Evolutionary conservation across 2,113 vertebrate species (phyloP).

Genomic region (Protomyctophum bolini): DNA sequence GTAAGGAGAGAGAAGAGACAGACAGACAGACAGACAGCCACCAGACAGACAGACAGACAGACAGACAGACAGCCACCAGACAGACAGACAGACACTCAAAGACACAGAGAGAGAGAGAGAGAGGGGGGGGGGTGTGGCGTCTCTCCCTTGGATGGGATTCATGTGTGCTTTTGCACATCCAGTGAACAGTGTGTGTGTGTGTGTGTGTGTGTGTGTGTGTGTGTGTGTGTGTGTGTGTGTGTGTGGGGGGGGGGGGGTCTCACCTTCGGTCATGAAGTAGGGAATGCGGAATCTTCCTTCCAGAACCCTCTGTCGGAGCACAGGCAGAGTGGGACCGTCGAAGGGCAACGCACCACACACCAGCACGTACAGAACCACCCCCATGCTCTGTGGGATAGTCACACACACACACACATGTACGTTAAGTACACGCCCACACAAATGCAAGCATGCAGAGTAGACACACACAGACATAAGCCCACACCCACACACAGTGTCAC

Average conservation of each 20-base stretch:
- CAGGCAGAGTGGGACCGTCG: slow-evolving; percentile 93
- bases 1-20: too few species aligned
- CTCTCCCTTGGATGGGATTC: too few species aligned
- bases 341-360: slow-evolving; percentile 97
- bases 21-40: too few species aligned
- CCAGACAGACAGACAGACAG: too few species aligned
- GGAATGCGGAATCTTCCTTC: slow-evolving; percentile 98
- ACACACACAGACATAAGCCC: neutral
- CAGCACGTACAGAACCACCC: slow-evolving; percentile 96
- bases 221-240: too few species aligned
- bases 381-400: slow-evolving; percentile 87
- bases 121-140: too few species aligned
- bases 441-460: slow-evolving; percentile 16
- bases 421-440: slow-evolving; percentile 41
- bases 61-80: too few species aligned
- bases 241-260: slow-evolving; percentile 20
- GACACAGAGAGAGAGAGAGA: too few species aligned
- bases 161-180: neutral
- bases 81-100: too few species aligned
- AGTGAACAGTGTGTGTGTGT: too few species aligned
- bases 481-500: neutral
- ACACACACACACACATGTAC: slow-evolving; percentile 18
- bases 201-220: too few species aligned
- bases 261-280: slow-evolving; percentile 99
- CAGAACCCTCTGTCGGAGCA: slow-evolving; percentile 93